These are phyloP conservation scores for Pyrgilauda ruficollis DNA, from an alignment of 2,113 vertebrate genomes.

Conservation along the genomic window DNA sequence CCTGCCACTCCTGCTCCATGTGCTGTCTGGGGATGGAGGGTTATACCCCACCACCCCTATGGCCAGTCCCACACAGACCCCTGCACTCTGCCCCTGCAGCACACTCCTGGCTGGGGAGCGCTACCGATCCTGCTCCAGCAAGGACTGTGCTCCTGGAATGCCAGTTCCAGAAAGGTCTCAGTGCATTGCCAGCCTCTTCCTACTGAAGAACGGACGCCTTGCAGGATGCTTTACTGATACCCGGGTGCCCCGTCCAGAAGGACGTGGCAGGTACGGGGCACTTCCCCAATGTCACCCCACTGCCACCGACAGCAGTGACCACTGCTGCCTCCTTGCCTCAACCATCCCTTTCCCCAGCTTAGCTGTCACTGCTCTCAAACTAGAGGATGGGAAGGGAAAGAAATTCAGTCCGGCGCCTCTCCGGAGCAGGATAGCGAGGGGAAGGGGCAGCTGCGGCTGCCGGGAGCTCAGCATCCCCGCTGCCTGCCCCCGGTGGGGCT, in stretches of 20 bases:
- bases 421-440: neutral
- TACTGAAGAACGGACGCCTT: neutral
- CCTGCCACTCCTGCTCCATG: neutral
- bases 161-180: slow-evolving; percentile 15
- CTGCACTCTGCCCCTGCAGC: neutral
- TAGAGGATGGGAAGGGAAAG: neutral
- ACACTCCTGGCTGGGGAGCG: accelerated
- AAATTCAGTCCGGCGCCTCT: neutral
- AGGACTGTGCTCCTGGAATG: neutral
- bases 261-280: neutral
- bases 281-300: neutral
- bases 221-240: neutral
- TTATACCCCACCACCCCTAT: neutral
- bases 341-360: neutral
- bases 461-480: neutral
- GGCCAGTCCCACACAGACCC: accelerated
- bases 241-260: neutral
- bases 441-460: neutral
- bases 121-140: neutral
- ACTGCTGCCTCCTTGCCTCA: neutral
- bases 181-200: neutral
- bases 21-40: accelerated
- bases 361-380: neutral
- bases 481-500: neutral
- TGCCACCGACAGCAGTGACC: neutral